Evolutionary conservation across 2,113 vertebrate genomes (phyloP), one percentile per base, ranked within the genome.

Genomic region (Hydrochoerus hydrochaeris): DNA sequence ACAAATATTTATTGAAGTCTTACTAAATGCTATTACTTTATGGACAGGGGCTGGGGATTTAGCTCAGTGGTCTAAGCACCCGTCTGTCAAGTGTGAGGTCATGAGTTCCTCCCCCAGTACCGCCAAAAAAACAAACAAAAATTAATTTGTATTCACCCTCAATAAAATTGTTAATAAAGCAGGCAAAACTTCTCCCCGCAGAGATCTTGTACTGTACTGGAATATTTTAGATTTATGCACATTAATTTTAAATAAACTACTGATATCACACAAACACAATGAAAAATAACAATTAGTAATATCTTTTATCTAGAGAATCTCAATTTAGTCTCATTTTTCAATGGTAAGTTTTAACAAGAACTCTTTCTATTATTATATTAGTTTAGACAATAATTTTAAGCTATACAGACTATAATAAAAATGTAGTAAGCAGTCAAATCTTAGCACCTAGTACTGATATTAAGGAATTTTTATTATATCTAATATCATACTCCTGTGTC

Each of bases 151-250:
- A 75, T 58, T 13, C 0, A 46, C 0, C 28, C n/a, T n/a, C 24
- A n/a, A 60, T 49, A 92, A 81, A 78, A 78, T 0, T 81, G 7
- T 86, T 41, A 62, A 73, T 62, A 86, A 85, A 41, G 65, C 35
- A 35, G 19, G 14, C 32, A 69, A 57, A 82, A 28, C 12, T 0
- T 1, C 13, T 90, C 3, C 22, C 7, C 0, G 38, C 4, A 8
- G 22, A 1, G 0, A 41, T 1, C 19, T 85, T 85, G 20, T 11
- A 32, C 30, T 75, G 24, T 14, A 24, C 12, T 82, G 16, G 2
- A 58, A 30, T 71, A 60, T 12, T 57, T 95, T 22, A 82, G 2
- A 94, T 54, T 84, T 38, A 75, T 4, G 52, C 9, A 28, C 7
- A 60, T 12, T 63, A 85, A 80, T 73, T 83, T 32, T 81, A 73